Conservation (phyloP, 92 coral and sea anemone genomes). For the Siderastrea radians region DNA sequence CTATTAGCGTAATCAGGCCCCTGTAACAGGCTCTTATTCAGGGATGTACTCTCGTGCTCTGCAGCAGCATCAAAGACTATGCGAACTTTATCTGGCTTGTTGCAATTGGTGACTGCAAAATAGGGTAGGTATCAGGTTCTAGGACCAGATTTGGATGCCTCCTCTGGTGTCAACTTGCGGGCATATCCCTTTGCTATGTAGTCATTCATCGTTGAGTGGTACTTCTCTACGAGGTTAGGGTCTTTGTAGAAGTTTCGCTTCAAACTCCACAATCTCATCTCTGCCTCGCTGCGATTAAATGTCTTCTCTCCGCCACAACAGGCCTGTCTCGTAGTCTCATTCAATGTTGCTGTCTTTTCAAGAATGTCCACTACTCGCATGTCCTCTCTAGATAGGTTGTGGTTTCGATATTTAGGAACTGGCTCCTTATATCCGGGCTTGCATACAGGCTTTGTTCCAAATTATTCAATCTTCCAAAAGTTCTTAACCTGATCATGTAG, state of each 20-base stretch:
- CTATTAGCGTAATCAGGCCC: constrained; percentile 30
- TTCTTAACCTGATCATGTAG: constrained; percentile 60
- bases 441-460: constrained; percentile 47
- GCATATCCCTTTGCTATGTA: constrained; percentile 31
- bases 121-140: constrained; percentile 27
- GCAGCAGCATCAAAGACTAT: constrained; percentile 35
- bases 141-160: constrained; percentile 2
- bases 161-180: constrained; percentile 12
- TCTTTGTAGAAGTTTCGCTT: constrained; percentile 27
- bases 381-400: constrained; percentile 43
- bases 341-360: constrained; percentile 50
- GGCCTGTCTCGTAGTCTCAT: constrained; percentile 65
- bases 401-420: background rate
- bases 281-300: constrained; percentile 54
- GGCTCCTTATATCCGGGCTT: background rate
- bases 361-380: constrained; percentile 58
- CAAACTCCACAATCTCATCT: constrained; percentile 31
- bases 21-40: constrained; percentile 35
- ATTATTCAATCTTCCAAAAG: constrained; percentile 70
- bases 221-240: constrained; percentile 8
- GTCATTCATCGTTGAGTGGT: constrained; percentile 22
- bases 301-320: constrained; percentile 53
- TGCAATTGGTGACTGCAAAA: constrained; percentile 6
- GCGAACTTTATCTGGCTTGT: constrained; percentile 18
- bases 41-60: constrained; percentile 17